These are phyloP conservation scores for Hypena proboscidalis DNA, from an alignment of 2,888 invertebrate species.

Conservation along the genomic window DNA sequence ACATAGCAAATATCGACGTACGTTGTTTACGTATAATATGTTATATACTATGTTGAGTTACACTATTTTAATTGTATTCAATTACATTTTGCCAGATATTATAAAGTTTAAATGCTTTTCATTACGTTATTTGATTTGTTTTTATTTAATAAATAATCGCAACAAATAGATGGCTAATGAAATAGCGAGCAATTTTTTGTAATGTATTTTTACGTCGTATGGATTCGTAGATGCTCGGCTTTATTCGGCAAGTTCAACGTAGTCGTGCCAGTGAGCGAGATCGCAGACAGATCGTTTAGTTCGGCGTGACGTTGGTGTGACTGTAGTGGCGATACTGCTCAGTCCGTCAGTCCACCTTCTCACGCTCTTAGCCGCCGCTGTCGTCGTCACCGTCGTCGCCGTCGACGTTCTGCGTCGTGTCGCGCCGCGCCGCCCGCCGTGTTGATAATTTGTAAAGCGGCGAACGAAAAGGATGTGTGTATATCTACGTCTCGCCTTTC, in stretches of 20 bases:
- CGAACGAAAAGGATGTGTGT: conserved; percentile 83
- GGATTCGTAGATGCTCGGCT: conserved; percentile 66
- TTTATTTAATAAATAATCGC: conserved; percentile 52
- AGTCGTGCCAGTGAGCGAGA: conserved; percentile 73
- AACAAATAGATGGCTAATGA: conserved; percentile 62
- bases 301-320: conserved; percentile 69
- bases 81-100: too few species aligned
- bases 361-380: conserved; percentile 52
- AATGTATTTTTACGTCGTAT: conserved; percentile 58
- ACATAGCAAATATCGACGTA: neutral
- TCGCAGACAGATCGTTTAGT: conserved; percentile 62
- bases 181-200: conserved; percentile 59
- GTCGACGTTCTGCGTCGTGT: conserved; percentile 50
- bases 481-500: conserved; percentile 85
- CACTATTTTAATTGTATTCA: conserved; percentile 41
- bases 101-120: conserved; percentile 19
- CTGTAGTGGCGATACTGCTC: conserved; percentile 69
- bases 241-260: conserved; percentile 62
- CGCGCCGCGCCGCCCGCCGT: conserved; percentile 55
- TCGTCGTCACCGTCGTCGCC: conserved; percentile 49
- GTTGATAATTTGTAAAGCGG: conserved; percentile 80
- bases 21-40: neutral
- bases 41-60: neutral
- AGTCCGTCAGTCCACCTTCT: conserved; percentile 59
- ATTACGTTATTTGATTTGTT: conserved; percentile 36